Conservation (phyloP, 2,113 vertebrate genomes). For the Castor canadensis region DNA sequence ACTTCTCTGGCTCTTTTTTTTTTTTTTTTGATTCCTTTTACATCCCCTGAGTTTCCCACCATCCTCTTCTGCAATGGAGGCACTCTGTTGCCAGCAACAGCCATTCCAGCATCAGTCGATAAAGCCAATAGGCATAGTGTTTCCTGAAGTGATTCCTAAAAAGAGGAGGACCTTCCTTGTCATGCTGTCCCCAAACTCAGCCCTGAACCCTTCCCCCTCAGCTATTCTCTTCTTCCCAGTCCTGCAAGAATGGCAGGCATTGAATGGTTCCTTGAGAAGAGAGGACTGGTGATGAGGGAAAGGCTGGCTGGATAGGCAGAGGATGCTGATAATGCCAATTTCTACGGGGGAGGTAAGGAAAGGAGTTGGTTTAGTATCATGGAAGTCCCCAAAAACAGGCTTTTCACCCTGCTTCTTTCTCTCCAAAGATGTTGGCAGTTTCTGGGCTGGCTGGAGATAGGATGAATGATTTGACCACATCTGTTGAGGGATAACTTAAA, state of each 20-base stretch:
- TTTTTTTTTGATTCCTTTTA: slow-evolving; percentile 79
- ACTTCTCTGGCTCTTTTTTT: slow-evolving; percentile 70
- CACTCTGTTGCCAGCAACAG: slow-evolving; percentile 83
- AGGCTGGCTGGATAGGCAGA: not conserved
- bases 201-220: not conserved
- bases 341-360: not conserved
- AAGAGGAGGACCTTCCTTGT: slow-evolving; percentile 39
- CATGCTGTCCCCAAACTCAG: not conserved
- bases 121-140: not conserved
- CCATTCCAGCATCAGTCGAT: slow-evolving; percentile 72
- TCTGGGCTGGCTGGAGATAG: not conserved
- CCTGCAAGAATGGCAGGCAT: not conserved
- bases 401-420: not conserved
- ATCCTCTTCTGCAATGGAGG: slow-evolving; percentile 82
- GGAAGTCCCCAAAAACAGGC: not conserved
- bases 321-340: not conserved
- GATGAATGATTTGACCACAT: not conserved
- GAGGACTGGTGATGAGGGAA: not conserved
- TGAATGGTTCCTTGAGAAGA: not conserved
- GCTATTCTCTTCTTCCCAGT: not conserved
- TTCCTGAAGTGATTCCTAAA: not conserved
- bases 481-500: slow-evolving; percentile 28
- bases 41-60: slow-evolving; percentile 87
- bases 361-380: not conserved
- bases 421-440: not conserved